A percentile compares a stretch with the other conserved stretches of the same genome.
These are phyloP conservation scores for Antheraea yamamai DNA, from an alignment of 2,888 invertebrate genomes.

Conservation along the genomic window DNA sequence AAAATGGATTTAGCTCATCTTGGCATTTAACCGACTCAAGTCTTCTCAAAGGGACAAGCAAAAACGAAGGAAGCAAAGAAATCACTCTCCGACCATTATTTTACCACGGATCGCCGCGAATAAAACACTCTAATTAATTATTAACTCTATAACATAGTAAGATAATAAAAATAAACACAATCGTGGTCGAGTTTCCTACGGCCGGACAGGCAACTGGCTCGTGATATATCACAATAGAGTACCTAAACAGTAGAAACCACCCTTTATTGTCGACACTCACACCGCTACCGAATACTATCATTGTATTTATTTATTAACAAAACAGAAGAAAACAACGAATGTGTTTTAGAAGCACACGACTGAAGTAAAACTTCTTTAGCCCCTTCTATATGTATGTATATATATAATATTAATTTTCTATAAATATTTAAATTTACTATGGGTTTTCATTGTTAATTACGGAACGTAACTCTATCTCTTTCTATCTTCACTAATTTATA, in stretches of 20 bases:
- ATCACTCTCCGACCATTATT: not conserved
- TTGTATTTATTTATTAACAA: constrained; percentile 64
- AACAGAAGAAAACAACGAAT: constrained; percentile 41
- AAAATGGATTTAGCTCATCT: no score
- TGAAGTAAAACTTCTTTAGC: no score
- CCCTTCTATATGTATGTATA: no score
- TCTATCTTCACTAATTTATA: no score
- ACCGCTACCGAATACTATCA: constrained; percentile 65
- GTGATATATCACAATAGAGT: constrained; percentile 60
- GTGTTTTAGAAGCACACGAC: no score
- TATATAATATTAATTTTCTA: no score
- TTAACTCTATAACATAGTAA: constrained; percentile 27
- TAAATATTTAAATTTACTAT: no score
- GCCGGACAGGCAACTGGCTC: constrained; percentile 37
- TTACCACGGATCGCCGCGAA: not conserved
- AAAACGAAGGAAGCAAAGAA: not conserved
- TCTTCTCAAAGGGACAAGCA: not conserved
- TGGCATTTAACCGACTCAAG: no score
- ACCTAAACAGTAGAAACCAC: constrained; percentile 58
- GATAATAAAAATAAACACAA: constrained; percentile 56
- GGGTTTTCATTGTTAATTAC: no score
- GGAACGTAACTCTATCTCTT: no score
- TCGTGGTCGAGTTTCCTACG: constrained; percentile 47
- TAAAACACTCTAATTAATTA: not conserved
- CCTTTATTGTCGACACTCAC: constrained; percentile 76